A percentile compares a stretch with the other conserved stretches of the same genome.
Evolutionary conservation across 2,888 invertebrate genomes (phyloP).

Genomic region (Norana najaformis): DNA sequence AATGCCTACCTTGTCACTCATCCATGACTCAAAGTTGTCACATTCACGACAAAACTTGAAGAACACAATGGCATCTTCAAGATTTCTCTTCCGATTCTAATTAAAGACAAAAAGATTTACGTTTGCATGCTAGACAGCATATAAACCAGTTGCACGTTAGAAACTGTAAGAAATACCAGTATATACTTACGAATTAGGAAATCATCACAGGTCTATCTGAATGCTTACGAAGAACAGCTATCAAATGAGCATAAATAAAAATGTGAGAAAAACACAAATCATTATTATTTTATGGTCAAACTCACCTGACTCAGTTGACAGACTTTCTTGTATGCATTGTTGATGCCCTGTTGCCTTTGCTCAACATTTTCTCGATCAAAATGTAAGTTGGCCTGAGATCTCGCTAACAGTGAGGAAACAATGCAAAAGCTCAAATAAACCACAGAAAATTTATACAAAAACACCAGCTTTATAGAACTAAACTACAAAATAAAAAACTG

Average conservation of each 20-base stretch:
- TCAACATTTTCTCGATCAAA: slow-evolving; percentile 78
- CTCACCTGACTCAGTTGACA: slow-evolving; percentile 59
- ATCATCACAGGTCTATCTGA: not conserved
- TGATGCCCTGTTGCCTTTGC: slow-evolving; percentile 77
- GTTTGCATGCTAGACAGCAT: not conserved
- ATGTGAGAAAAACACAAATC: not conserved
- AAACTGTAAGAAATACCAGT: not conserved
- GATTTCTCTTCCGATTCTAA: slow-evolving; percentile 75
- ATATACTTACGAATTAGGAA: not conserved
- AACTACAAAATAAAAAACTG: not conserved
- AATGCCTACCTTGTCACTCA: slow-evolving; percentile 76
- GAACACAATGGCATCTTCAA: slow-evolving; percentile 88
- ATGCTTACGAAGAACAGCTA: not conserved
- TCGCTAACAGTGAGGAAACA: slow-evolving; percentile 48
- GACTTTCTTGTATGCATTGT: slow-evolving; percentile 72
- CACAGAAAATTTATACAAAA: not conserved
- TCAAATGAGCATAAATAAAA: not conserved
- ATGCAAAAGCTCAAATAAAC: slow-evolving; percentile 32
- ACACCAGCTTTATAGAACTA: not conserved
- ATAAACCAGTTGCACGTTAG: not conserved
- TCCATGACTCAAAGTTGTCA: slow-evolving; percentile 96
- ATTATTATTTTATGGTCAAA: not conserved
- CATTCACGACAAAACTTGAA: slow-evolving; percentile 94
- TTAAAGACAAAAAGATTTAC: not conserved
- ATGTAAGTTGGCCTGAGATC: slow-evolving; percentile 61